Percentiles rank a stretch among this genome's conserved stretches.
Evolutionary conservation across 1,140 invertebrate genomes (phyloP).

Genomic region (Drosophila athabasca): DNA sequence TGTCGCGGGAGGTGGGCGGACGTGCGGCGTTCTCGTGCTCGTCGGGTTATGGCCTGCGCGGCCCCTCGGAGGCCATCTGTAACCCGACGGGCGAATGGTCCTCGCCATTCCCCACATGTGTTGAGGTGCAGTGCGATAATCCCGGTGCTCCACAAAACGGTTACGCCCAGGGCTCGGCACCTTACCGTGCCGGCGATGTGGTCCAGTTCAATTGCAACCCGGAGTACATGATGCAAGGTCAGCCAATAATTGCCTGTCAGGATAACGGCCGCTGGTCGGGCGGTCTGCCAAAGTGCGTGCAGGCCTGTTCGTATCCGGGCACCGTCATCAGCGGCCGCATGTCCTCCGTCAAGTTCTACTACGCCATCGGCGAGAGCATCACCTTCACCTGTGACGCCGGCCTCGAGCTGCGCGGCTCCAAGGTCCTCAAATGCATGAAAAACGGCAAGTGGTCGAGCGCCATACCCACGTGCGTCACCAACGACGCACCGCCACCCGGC

Average conservation of each 20-base stretch:
- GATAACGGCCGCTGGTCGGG: slow-evolving; percentile 95
- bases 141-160: slow-evolving; percentile 90
- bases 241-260: slow-evolving; percentile 93
- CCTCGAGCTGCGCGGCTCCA: slow-evolving; percentile 89
- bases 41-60: slow-evolving; percentile 90
- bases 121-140: slow-evolving; percentile 91
- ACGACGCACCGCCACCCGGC: slow-evolving; percentile 48
- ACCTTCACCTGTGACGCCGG: slow-evolving; percentile 92
- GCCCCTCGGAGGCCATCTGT: slow-evolving; percentile 90
- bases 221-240: slow-evolving; percentile 94
- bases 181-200: slow-evolving; percentile 92
- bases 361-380: slow-evolving; percentile 93
- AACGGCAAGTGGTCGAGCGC: slow-evolving; percentile 94
- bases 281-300: slow-evolving; percentile 91
- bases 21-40: slow-evolving; percentile 91
- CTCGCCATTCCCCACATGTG: slow-evolving; percentile 88
- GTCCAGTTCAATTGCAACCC: slow-evolving; percentile 93
- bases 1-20: slow-evolving; percentile 90
- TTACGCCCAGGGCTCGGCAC: slow-evolving; percentile 89
- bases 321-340: slow-evolving; percentile 92
- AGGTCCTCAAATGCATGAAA: slow-evolving; percentile 90
- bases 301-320: slow-evolving; percentile 93
- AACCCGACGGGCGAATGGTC: slow-evolving; percentile 92
- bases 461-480: slow-evolving; percentile 87
- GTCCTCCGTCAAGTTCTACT: slow-evolving; percentile 94